Evolutionary conservation across 64 coral and sea anemone species (phyloP).

Genomic region (Orbicella faveolata): DNA sequence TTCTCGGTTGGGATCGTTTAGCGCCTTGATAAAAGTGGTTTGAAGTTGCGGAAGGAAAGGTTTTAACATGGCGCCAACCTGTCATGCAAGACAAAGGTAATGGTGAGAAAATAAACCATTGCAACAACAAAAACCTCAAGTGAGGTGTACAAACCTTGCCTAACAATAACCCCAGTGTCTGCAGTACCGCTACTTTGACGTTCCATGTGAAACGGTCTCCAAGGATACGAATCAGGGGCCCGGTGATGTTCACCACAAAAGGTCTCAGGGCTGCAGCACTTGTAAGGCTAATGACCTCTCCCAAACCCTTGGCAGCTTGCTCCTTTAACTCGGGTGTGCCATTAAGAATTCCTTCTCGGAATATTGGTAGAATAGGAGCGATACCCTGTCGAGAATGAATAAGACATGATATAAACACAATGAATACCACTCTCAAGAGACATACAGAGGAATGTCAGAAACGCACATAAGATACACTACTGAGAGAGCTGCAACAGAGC

Average conservation of each 20-base stretch:
- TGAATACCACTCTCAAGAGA: not conserved
- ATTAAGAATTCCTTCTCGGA: conserved; percentile 94
- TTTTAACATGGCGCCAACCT: conserved; percentile 97
- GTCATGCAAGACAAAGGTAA: not conserved
- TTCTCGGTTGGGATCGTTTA: conserved; percentile 88
- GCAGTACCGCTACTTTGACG: conserved; percentile 93
- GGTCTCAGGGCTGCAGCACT: conserved; percentile 87
- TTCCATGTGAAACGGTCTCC: conserved; percentile 97
- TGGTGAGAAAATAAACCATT: too few relatives aligned
- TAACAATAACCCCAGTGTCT: conserved; percentile 85
- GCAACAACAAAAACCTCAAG: too few relatives aligned
- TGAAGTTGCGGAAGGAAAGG: conserved; percentile 96
- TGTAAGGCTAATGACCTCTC: conserved; percentile 93
- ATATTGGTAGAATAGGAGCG: conserved; percentile 89
- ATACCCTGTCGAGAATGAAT: conserved; percentile 67
- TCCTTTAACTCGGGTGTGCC: conserved; percentile 95
- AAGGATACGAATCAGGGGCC: conserved; percentile 97
- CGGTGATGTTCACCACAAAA: conserved; percentile 96
- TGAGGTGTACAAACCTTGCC: conserved; percentile 63
- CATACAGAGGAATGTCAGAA: not conserved
- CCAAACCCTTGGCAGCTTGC: conserved; percentile 90
- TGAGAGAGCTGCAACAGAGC: too few relatives aligned
- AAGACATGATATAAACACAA: not conserved
- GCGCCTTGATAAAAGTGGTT: conserved; percentile 95
- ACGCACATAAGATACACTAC: too few relatives aligned